Conservation (phyloP, 2,113 vertebrate genomes). For the Ammodytes marinus region DNA sequence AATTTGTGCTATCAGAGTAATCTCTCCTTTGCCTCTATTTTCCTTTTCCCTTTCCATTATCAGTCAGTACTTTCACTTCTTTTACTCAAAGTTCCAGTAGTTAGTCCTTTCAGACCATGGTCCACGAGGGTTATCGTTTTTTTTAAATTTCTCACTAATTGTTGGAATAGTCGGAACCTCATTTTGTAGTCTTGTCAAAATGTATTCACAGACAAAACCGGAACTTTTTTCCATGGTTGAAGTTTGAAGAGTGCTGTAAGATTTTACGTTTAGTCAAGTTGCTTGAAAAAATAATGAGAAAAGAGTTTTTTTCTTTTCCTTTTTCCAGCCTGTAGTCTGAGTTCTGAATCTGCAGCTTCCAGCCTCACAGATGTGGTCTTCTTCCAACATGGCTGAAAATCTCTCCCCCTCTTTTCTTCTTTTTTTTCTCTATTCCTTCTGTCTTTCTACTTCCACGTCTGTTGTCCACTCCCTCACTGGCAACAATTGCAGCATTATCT, state of each 20-base stretch:
- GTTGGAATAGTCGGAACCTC: neutral
- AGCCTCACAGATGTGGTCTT: conserved; percentile 59
- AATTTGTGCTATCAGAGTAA: neutral
- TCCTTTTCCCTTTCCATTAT: too few species aligned
- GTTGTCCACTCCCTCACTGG: conserved; percentile 40
- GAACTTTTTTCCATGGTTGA: neutral
- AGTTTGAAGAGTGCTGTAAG: neutral
- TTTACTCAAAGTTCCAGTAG: neutral
- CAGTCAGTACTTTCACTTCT: neutral
- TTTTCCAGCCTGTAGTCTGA: conserved; percentile 35
- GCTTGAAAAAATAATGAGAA: neutral
- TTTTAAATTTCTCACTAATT: neutral
- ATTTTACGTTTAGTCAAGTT: neutral
- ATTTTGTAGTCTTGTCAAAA: neutral
- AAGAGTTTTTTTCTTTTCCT: neutral
- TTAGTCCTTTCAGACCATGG: neutral
- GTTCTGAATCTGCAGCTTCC: conserved; percentile 51
- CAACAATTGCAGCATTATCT: conserved; percentile 5
- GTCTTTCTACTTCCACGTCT: conserved; percentile 53
- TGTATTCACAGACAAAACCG: too few species aligned
- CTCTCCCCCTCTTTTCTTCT: conserved; percentile 17
- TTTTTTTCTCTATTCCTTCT: conserved; percentile 17
- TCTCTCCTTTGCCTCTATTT: neutral
- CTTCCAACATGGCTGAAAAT: conserved; percentile 76
- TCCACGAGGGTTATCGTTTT: neutral